A percentile compares a stretch with the other conserved stretches of the same genome.
Evolutionary conservation across 2,113 vertebrate genomes (phyloP).

Genomic region (Crotalus helleri): DNA sequence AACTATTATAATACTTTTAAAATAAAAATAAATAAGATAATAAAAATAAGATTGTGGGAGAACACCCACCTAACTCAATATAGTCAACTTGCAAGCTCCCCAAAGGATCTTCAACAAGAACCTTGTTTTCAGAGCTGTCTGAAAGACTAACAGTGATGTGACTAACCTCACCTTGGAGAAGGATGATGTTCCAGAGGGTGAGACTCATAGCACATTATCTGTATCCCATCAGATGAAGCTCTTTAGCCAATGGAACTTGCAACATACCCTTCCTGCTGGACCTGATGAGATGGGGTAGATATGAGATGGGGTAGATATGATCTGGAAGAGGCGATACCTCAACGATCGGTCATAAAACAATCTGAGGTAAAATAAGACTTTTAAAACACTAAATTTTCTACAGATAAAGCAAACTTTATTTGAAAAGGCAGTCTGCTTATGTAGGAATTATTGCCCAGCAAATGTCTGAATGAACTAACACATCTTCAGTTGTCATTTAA

Average conservation of each 20-base stretch:
- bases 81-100: background rate
- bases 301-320: background rate
- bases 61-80: background rate
- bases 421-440: too few relatives aligned
- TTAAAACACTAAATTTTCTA: too few relatives aligned
- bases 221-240: background rate
- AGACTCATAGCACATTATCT: background rate
- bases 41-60: background rate
- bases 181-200: background rate
- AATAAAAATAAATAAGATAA: background rate
- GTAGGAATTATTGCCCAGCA: too few relatives aligned
- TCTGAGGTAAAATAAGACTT: too few relatives aligned
- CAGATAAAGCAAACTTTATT: too few relatives aligned
- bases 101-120: background rate
- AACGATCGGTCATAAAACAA: too few relatives aligned
- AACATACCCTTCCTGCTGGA: background rate
- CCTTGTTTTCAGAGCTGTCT: background rate
- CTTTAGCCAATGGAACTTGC: background rate
- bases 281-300: background rate
- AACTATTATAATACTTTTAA: background rate
- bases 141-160: background rate
- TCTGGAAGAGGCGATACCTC: too few relatives aligned
- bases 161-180: background rate
- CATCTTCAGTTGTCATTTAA: too few relatives aligned
- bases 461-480: too few relatives aligned